Conservation (phyloP, 2,797 vertebrate genomes). For the Orientallactaga sibirica region DNA sequence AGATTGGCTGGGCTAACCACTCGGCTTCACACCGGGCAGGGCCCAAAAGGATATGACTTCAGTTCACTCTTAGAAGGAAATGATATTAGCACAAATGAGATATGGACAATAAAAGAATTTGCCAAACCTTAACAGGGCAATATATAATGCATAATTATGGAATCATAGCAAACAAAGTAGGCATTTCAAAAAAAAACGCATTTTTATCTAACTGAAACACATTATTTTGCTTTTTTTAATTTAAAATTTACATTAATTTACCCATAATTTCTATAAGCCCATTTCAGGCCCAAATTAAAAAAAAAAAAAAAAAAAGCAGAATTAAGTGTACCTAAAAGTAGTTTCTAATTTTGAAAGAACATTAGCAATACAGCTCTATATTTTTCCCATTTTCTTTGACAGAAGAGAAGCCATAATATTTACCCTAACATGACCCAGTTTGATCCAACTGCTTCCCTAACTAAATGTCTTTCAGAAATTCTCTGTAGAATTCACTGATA, state of each 20-base stretch:
- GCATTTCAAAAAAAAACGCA: neutral
- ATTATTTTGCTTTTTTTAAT: neutral
- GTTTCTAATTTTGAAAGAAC: slow-evolving; percentile 61
- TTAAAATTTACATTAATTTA: slow-evolving; percentile 41
- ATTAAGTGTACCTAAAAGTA: slow-evolving; percentile 45
- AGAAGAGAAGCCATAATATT: slow-evolving; percentile 69
- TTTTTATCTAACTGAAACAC: slow-evolving; percentile 6
- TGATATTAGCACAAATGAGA: neutral
- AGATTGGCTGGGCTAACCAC: too few relatives aligned
- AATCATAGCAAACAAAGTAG: neutral
- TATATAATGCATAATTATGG: neutral
- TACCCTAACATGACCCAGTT: slow-evolving; percentile 68
- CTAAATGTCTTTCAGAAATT: slow-evolving; percentile 67
- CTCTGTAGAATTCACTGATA: slow-evolving; percentile 63
- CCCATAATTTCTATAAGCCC: slow-evolving; percentile 36
- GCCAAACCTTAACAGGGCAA: neutral
- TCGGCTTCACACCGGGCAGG: too few relatives aligned
- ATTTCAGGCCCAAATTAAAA: neutral
- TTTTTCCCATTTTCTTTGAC: slow-evolving; percentile 60
- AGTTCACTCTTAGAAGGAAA: neutral
- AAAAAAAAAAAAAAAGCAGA: slow-evolving; percentile 29
- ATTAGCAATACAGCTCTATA: neutral
- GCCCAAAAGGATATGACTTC: neutral
- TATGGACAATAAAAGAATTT: neutral
- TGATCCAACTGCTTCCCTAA: slow-evolving; percentile 60